Base-by-base conservation (phyloP, 2,797 vertebrate species). In the Distichodus sexfasciatus region DNA sequence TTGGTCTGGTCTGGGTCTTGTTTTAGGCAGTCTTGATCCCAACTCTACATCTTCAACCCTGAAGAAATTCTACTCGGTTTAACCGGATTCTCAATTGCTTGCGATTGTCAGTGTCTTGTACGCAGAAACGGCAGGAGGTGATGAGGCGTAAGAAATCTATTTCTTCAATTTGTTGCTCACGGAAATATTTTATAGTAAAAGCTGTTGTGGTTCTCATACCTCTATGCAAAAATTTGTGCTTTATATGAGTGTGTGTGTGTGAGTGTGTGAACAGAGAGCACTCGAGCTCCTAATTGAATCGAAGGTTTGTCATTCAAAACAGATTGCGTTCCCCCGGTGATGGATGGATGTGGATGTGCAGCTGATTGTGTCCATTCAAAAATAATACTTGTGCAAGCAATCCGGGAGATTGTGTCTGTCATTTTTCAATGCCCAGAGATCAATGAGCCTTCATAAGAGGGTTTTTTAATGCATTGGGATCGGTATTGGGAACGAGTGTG, bases 181-280 rank as follows among this genome's bases (percentile, higher is more conserved):
- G n/a, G n/a, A n/a, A n/a, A n/a, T n/a, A n/a, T n/a, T n/a, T n/a
- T n/a, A n/a, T n/a, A n/a, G n/a, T n/a, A n/a, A n/a, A n/a, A n/a
- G n/a, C n/a, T n/a, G n/a, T n/a, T n/a, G n/a, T n/a, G n/a, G n/a
- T n/a, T n/a, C n/a, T n/a, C n/a, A n/a, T n/a, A n/a, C n/a, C n/a
- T n/a, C n/a, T n/a, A n/a, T n/a, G n/a, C n/a, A n/a, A n/a, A n/a
- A 65, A 65, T 57, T 73, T 70, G 70, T 77, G 76, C 65, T 19
- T 29, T 21, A 33, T 36, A 47, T 8, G 0, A 6, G 46, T 62
- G 1, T 35, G 38, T 21, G 48, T 31, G 38, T 21, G 23, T 12
- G 40, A 7, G 7, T 5, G 35, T 40, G 41, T 55, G 36, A 0
- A 1, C 1, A 6, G 4, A n/a, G 41, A 38, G 53, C 6, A 8